Base-by-base conservation (phyloP, 2,113 vertebrate genomes). In the Phainopepla nitens region DNA sequence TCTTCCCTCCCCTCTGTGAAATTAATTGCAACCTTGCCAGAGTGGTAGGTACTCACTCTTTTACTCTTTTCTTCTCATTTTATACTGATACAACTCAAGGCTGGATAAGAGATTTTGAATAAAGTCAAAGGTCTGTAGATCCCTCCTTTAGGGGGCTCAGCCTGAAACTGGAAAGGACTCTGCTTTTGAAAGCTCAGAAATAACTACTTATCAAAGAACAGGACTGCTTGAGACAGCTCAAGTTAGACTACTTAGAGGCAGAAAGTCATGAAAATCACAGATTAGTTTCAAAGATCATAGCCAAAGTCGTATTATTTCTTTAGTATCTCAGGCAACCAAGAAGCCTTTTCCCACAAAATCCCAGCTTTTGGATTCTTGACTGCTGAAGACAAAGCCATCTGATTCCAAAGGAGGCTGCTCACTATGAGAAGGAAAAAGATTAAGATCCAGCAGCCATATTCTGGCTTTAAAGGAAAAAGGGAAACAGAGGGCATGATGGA, bases 21-120 rank as follows among this genome's bases (percentile, higher is more conserved):
- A 92, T 93, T 88, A 89, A 90, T 92, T 93, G 68, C 33, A 88
- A 19, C n/a, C 76, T 78, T 93, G 49, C 62, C 75, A 85, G 36
- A 54, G 27, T 31, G 27, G 15, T 45, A 50, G 39, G 22, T 64
- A 45, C 51, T 90, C 42, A 4, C 49, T 51, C 45, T 90, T 96
- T 54, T 39, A 50, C 39, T 82, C 41, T 75, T 89, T 90, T 58
- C 44, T 68, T 82, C 54, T 83, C 36, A 6, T 51, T 60, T 58
- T 51, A 16, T 60, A 29, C 64, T 51, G 87, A 62, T 68, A 71
- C 89, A 89, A 69, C 24, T 49, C 51, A 28, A 75, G 44, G 22
- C 51, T 90, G 78, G 33, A 16, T 42, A 39, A 85, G 69, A 64
- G 69, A 49, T 87, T 85, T 82, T 58, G 5, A 54, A 35, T 93